These are phyloP conservation scores for Perizoma affinitatum DNA, from an alignment of 2,888 invertebrate genomes.

Conservation along the genomic window DNA sequence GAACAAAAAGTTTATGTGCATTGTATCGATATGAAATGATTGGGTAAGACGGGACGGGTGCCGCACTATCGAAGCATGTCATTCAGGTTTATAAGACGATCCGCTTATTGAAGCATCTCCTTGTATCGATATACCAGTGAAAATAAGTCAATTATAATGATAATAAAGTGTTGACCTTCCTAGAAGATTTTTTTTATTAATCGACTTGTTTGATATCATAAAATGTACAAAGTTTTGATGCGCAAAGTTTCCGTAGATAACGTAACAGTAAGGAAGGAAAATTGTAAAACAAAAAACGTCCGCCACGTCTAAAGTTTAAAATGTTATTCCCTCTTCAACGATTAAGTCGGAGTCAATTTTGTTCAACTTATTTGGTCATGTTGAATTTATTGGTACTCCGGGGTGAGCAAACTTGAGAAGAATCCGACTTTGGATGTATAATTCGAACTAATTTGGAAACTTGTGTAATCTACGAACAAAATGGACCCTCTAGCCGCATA, in stretches of 20 bases:
- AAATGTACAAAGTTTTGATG: not conserved
- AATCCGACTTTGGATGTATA: constrained; percentile 64
- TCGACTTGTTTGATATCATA: no score
- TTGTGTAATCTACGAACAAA: constrained; percentile 55
- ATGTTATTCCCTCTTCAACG: constrained; percentile 64
- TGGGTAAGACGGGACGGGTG: constrained; percentile 14
- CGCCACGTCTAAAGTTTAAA: constrained; percentile 48
- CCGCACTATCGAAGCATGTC: constrained; percentile 57
- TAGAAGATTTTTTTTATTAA: no score
- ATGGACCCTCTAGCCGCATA: constrained; percentile 40
- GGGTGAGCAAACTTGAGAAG: constrained; percentile 62
- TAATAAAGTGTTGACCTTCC: no score
- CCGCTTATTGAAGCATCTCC: constrained; percentile 58
- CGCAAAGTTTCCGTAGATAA: not conserved
- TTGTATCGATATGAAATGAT: no score
- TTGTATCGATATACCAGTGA: constrained; percentile 42
- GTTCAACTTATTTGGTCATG: constrained; percentile 72
- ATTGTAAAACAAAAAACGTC: constrained; percentile 54
- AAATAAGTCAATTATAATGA: constrained; percentile 39
- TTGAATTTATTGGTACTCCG: constrained; percentile 69
- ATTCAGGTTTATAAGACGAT: constrained; percentile 60
- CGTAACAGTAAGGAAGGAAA: constrained; percentile 20
- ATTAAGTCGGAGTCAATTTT: constrained; percentile 70
- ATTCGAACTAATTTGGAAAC: constrained; percentile 67
- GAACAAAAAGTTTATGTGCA: no score